These are phyloP conservation scores for Arizona elegans DNA, from an alignment of 2,113 vertebrate species.

Conservation along the genomic window DNA sequence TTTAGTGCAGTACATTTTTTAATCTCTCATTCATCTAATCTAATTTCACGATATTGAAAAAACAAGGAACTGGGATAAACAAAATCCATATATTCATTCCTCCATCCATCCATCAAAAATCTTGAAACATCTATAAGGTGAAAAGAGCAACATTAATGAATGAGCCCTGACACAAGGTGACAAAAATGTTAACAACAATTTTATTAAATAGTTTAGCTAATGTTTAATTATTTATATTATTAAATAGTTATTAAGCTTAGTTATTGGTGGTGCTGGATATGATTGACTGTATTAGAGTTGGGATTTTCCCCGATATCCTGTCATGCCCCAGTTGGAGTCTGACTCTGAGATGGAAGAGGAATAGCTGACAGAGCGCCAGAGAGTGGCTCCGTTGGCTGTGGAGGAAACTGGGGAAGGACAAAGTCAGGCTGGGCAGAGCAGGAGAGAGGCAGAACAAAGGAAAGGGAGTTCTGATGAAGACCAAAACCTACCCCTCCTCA, in stretches of 20 bases:
- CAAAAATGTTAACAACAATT: background rate
- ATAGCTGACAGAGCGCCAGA: too few species aligned
- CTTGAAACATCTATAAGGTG: background rate
- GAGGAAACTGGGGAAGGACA: too few species aligned
- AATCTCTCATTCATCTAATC: background rate
- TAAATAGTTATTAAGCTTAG: too few species aligned
- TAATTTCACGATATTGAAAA: background rate
- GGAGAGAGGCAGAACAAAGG: too few species aligned
- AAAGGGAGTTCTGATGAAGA: too few species aligned
- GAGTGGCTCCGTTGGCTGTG: too few species aligned
- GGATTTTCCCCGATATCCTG: background rate
- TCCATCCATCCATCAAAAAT: background rate
- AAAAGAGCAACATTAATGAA: background rate
- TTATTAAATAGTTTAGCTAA: background rate
- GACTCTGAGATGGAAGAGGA: too few species aligned
- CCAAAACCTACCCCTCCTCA: too few species aligned
- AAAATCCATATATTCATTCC: background rate
- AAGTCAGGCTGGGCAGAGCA: too few species aligned
- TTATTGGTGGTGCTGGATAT: background rate
- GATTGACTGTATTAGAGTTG: background rate
- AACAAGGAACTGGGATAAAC: background rate
- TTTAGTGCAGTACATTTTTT: background rate
- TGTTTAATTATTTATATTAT: background rate
- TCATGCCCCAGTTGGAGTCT: too few species aligned
- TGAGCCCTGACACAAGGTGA: background rate